Base-by-base conservation (phyloP, 2,888 invertebrate genomes). In the Hirtodrosophila alboralis region DNA sequence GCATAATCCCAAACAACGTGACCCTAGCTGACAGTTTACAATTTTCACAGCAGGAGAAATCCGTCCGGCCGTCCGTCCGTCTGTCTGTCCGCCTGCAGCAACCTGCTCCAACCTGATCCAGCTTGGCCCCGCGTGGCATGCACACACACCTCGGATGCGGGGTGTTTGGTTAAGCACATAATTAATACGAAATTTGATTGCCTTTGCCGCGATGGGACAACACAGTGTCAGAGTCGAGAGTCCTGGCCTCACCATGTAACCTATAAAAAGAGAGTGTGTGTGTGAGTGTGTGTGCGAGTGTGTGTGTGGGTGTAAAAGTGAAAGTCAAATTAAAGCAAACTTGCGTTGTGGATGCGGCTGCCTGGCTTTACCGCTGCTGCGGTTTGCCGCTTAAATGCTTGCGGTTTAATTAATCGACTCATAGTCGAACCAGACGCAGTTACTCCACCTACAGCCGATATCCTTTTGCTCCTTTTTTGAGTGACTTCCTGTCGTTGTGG, bases 121-220 rank as follows among this genome's bases (percentile, higher is more conserved):
- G 34, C 18, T 23, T 23, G 6, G 5, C 18, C 18, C 23, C 23
- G 8, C 2, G 6, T n/a, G 23, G 6, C 8, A 8, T 23, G 4
- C 12, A 9, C 26, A 4, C 12, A 9, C 26, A 4, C 18, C 31
- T 31, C 40, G 18, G 26, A 28, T 60, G 59, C 31, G 77, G 69
- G 84, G 78, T 76, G 84, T 84, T 79, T 69, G 78, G 84, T 79
- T 79, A 79, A 84, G 78, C 84, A 79, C 81, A 79, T 79, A 79
- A 79, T 79, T 79, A 79, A 79, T 79, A 80, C 84, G 84, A 79
- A 79, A 79, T 79, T 79, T 79, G 78, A 79, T 79, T 79, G 84
- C 78, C 81, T 79, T 52, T 79, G 77, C 72, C 84, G 79, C 77
- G 62, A 36, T 72, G 77, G 77, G 76, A 81, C 66, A 43, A 60